Conservation (phyloP, 2,888 invertebrate species). For the Aphrophora alni region DNA sequence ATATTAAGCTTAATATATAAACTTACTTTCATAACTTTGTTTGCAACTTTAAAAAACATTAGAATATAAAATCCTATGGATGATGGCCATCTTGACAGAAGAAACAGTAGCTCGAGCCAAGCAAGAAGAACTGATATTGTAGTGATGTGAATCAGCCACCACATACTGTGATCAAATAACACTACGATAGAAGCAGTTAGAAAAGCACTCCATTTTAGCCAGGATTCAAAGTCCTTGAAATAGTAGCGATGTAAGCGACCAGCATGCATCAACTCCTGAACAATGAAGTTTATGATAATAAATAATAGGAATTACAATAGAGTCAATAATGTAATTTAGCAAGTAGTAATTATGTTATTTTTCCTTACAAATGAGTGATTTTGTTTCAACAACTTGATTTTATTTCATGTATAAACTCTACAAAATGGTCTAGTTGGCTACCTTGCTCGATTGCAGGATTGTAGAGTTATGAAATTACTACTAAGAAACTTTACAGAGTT, state of each 20-base stretch:
- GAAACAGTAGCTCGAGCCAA: constrained; percentile 65
- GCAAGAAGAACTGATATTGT: constrained; percentile 62
- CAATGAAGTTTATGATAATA: no score
- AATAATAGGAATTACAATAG: no score
- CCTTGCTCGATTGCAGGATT: no score
- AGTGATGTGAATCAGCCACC: constrained; percentile 62
- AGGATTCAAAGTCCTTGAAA: constrained; percentile 63
- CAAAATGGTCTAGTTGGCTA: no score
- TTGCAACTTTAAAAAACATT: constrained; percentile 67
- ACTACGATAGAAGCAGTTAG: constrained; percentile 16
- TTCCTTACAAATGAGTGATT: no score
- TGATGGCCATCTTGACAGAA: constrained; percentile 64
- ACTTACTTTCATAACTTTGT: constrained; percentile 63
- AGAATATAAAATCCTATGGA: constrained; percentile 65
- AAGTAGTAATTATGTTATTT: no score
- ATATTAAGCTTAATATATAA: no score
- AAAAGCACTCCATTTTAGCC: constrained; percentile 60
- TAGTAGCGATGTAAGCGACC: constrained; percentile 61
- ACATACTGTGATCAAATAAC: constrained; percentile 14
- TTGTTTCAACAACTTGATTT: no score
- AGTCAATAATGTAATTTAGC: no score
- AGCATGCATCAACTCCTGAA: constrained; percentile 63
- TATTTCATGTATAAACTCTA: no score
- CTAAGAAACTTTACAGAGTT: no score
- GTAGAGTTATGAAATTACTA: no score